Evolutionary conservation across 37 sponge, comb jelly and placozoan genomes (phyloP).

Genomic region (Halichondria panicea): DNA sequence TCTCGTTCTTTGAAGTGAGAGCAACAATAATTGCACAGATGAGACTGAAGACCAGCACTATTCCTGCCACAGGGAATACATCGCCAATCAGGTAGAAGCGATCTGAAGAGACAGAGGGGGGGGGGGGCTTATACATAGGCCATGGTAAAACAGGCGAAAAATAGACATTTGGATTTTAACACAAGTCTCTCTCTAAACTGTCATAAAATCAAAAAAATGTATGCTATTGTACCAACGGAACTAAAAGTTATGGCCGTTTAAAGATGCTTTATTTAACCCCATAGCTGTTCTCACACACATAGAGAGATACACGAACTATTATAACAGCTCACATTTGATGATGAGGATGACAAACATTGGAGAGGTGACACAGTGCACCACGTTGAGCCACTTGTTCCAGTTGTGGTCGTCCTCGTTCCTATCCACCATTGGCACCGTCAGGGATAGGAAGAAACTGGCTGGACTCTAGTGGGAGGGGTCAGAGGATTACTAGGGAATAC

Average conservation of each 20-base stretch:
- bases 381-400: constrained; percentile 95
- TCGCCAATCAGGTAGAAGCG: constrained; percentile 49
- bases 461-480: constrained; percentile 53
- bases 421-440: constrained; percentile 94
- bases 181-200: too few relatives aligned
- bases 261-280: too few relatives aligned
- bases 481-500: background rate
- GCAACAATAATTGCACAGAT: constrained; percentile 75
- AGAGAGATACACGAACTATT: constrained; percentile 2
- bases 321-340: constrained; percentile 34
- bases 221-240: too few relatives aligned
- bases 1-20: constrained; percentile 57
- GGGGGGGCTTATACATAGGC: background rate
- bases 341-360: constrained; percentile 61
- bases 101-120: constrained; percentile 22
- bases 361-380: constrained; percentile 78
- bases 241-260: too few relatives aligned
- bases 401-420: constrained; percentile 65
- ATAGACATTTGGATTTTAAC: too few relatives aligned
- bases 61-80: constrained; percentile 69
- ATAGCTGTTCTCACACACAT: background rate
- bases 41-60: constrained; percentile 44
- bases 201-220: too few relatives aligned
- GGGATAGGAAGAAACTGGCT: constrained; percentile 55
- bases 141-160: too few relatives aligned